Base-by-base conservation (phyloP, 2,888 invertebrate species). In the Arrhopalites spinosus region DNA sequence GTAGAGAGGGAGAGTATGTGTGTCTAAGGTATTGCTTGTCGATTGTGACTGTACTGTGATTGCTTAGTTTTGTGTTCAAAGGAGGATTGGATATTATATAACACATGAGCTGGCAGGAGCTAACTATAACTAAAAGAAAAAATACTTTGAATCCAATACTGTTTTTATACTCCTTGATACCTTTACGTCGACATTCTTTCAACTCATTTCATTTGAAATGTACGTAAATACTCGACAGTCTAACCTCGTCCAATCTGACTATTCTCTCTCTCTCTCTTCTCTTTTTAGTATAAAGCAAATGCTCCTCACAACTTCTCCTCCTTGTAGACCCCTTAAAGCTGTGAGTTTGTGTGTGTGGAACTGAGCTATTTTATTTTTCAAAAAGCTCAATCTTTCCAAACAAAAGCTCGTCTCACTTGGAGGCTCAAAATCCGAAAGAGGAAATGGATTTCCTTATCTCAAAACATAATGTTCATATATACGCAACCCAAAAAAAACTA, bases 301-400 rank as follows among this genome's bases (percentile, higher is more conserved):
- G 13, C 23, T 23, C n/a, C 56, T 61, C 23, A 61, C 25, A 13
- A 13, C 61, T 29, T 3, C 20, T 29, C 20, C 61, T 29, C 23
- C 15, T 61, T 23, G 11, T 29, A 15, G n/a, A 63, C 27, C 27
- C n/a, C n/a, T 23, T 56, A 56, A 56, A 23, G 56, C 56, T n/a
- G 56, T 20, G 23, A 56, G 56, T 20, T 3, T 23, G 50, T 50
- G 15, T 15, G 15, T 50, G n/a, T 59, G 59, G 56, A 72, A 63
- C 61, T 64, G 29, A 72, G 72, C 63, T 29, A 72, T 72, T 72
- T 72, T 72, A 72, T 72, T 72, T 72, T 72, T 23, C n/a, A n/a
- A 72, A 72, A 72, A 72, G 72, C 72, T 72, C 72, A 72, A 72
- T 72, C 72, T 72, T 69, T 69, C 69, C 69, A 69, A 69, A 69